These are phyloP conservation scores for Engystomops pustulosus DNA, from an alignment of 2,113 vertebrate species.

Conservation along the genomic window DNA sequence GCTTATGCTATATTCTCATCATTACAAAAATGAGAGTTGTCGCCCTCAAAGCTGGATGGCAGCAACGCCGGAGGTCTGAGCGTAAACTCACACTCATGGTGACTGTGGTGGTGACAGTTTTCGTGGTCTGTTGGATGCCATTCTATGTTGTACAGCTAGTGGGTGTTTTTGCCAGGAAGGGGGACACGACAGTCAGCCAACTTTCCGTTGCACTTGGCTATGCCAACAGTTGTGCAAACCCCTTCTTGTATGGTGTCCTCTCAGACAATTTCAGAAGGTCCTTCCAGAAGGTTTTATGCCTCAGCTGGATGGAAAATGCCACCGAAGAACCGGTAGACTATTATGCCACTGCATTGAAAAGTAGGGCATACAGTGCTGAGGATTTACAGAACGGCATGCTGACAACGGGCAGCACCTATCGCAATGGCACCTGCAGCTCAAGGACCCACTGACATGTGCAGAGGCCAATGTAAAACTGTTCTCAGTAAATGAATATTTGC, in stretches of 20 bases:
- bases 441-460: slow-evolving; percentile 69
- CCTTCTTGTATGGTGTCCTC: slow-evolving; percentile 89
- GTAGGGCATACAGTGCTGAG: slow-evolving; percentile 86
- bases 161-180: slow-evolving; percentile 84
- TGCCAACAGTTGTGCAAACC: slow-evolving; percentile 91
- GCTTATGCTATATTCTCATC: slow-evolving; percentile 89
- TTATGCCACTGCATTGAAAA: slow-evolving; percentile 88
- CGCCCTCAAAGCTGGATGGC: slow-evolving; percentile 90
- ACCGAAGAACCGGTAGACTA: slow-evolving; percentile 89
- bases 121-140: slow-evolving; percentile 93
- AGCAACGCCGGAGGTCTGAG: slow-evolving; percentile 87
- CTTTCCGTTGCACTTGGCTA: slow-evolving; percentile 88
- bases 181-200: slow-evolving; percentile 88
- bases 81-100: slow-evolving; percentile 91
- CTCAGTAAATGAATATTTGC: not conserved
- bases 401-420: slow-evolving; percentile 81
- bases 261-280: slow-evolving; percentile 92
- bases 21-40: slow-evolving; percentile 89
- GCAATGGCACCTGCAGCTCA: slow-evolving; percentile 88
- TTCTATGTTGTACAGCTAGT: slow-evolving; percentile 90
- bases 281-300: slow-evolving; percentile 88
- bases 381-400: slow-evolving; percentile 84
- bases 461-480: not conserved
- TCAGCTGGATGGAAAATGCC: slow-evolving; percentile 89
- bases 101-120: slow-evolving; percentile 90